Evolutionary conservation across 2,888 invertebrate species (phyloP).

Genomic region (Blastobasis lacticolella): DNA sequence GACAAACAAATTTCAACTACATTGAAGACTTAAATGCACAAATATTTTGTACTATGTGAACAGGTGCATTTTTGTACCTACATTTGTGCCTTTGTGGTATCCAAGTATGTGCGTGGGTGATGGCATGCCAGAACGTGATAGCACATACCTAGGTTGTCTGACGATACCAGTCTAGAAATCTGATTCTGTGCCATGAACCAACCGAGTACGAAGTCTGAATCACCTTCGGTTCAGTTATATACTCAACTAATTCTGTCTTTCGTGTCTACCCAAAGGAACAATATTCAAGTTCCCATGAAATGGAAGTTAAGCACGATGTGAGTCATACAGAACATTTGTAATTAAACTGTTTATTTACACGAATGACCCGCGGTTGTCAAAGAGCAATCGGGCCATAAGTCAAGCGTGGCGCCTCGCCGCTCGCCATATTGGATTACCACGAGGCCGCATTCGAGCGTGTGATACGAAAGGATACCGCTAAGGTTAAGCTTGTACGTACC

Average conservation of each 20-base stretch:
- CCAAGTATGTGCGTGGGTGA: not conserved
- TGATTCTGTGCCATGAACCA: too few relatives aligned
- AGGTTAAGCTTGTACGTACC: conserved; percentile 36
- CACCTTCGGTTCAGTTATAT: not conserved
- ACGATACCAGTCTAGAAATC: too few relatives aligned
- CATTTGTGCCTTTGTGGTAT: too few relatives aligned
- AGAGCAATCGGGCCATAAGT: conserved; percentile 45
- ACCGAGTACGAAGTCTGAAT: not conserved
- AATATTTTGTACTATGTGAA: conserved; percentile 2
- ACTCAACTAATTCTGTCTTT: not conserved
- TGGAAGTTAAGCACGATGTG: not conserved
- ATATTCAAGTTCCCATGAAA: not conserved
- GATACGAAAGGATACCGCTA: conserved; percentile 55
- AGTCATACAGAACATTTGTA: not conserved
- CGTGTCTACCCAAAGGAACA: not conserved
- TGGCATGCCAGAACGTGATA: not conserved
- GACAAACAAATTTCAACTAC: too few relatives aligned
- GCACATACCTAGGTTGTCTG: too few relatives aligned
- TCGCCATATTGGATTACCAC: conserved; percentile 58
- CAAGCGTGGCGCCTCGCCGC: conserved; percentile 44
- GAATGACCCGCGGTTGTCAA: conserved; percentile 24
- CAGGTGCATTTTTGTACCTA: not conserved
- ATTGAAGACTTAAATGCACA: too few relatives aligned
- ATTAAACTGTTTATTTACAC: conserved; percentile 5
- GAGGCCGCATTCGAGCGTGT: conserved; percentile 55